Evolutionary conservation across 2,113 vertebrate genomes (phyloP), one percentile per base, ranked within the genome.

Genomic region (Ciconia boyciana): DNA sequence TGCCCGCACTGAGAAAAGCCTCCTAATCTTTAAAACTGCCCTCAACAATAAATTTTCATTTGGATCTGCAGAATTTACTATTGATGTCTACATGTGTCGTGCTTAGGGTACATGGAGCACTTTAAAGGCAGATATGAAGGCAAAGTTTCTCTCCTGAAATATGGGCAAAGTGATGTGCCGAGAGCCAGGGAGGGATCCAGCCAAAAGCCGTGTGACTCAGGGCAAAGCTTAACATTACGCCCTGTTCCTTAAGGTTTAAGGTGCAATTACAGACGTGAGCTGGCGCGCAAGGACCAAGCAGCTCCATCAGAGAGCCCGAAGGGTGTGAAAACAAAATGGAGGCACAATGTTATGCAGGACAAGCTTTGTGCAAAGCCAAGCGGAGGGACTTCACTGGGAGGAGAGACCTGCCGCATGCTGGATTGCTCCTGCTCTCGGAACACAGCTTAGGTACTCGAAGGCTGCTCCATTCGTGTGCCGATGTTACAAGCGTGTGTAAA

Each of bases 141-240:
- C 34, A 54, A 80, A 92, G 31, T 29, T 83, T 29, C 34, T 28
- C n/a, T 90, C 64, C n/a, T 46, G 88, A 19, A 31, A 31, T 1
- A 11, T 0, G 9, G 28, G 34, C 76, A 34, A 17, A 52, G 41
- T 1, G 49, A 61, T 6, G 54, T 0, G 1, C 1, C 8, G 1
- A 34, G 66, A 60, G 16, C 20, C 75, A 58, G 55, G 52, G 34
- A 34, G 54, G 39, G 57, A 61, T 22, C 18, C 86, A 77, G 71
- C 20, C 44, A 14, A 28, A 52, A 32, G 0, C 17, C 1, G 9
- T 3, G 36, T 12, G 31, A 51, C 24, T 20, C 3, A 3, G 54
- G 32, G 58, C 41, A 72, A 83, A 70, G 34, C 46, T 26, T 9
- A 82, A 18, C 43, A 10, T 6, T 2, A 1, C 2, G 2, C 4